Evolutionary conservation across 2,113 vertebrate species (phyloP).

Genomic region (Tautogolabrus adspersus): DNA sequence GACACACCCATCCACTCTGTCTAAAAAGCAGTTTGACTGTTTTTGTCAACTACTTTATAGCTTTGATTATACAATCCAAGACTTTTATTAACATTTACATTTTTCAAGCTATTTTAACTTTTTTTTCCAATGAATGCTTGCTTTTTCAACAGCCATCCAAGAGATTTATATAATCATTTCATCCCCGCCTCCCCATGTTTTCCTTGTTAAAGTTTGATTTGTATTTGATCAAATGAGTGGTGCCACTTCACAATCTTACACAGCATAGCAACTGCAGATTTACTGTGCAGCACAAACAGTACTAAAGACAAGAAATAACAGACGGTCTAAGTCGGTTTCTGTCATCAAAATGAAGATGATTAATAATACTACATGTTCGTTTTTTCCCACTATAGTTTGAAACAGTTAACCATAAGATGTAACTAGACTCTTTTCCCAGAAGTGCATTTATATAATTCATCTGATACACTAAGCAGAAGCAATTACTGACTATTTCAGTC

Average conservation of each 20-base stretch:
- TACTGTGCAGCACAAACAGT: not conserved
- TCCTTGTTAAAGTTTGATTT: not conserved
- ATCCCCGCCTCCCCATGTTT: not conserved
- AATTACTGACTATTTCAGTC: too few relatives aligned
- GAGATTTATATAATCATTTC: too few relatives aligned
- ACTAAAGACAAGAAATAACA: not conserved
- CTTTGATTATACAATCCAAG: too few relatives aligned
- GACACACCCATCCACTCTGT: too few relatives aligned
- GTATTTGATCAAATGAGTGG: not conserved
- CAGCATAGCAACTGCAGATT: not conserved
- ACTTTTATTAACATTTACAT: too few relatives aligned
- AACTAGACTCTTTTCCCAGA: not conserved
- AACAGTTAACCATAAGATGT: not conserved
- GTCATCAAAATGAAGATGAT: not conserved
- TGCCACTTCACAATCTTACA: not conserved
- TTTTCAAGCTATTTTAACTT: not conserved
- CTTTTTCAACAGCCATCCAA: not conserved
- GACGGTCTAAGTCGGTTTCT: not conserved
- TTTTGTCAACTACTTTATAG: too few relatives aligned
- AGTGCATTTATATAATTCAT: conserved; percentile 12
- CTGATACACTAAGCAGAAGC: conserved; percentile 1
- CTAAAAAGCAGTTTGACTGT: too few relatives aligned
- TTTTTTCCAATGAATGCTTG: not conserved
- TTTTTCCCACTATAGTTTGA: not conserved
- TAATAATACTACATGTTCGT: not conserved